Evolutionary conservation across 2,888 invertebrate species (phyloP).

Genomic region (Carterocephalus palaemon): DNA sequence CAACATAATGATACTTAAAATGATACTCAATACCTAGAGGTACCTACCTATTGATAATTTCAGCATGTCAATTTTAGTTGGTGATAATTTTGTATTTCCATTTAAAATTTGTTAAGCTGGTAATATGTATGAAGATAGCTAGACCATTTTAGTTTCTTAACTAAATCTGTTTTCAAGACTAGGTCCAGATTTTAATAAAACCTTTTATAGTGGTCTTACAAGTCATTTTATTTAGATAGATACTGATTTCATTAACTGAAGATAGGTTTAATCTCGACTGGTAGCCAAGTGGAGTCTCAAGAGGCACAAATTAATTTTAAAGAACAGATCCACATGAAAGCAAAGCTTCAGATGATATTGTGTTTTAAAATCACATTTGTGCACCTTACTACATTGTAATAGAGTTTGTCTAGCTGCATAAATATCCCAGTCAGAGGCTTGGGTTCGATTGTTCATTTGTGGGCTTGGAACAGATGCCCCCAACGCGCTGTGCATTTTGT

Average conservation of each 20-base stretch:
- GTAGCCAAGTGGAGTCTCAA: constrained; percentile 57
- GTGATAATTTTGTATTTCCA: no score
- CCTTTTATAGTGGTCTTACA: constrained; percentile 16
- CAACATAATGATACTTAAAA: constrained; percentile 3
- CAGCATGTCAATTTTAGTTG: no score
- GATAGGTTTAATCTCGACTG: constrained; percentile 64
- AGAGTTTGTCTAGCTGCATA: constrained; percentile 29
- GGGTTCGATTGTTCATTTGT: constrained; percentile 48
- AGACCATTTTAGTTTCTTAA: no score
- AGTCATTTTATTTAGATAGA: constrained; percentile 45
- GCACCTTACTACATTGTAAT: constrained; percentile 32
- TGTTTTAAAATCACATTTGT: constrained; percentile 32
- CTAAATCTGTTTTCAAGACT: no score
- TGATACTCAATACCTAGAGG: no score
- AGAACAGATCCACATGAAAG: constrained; percentile 61
- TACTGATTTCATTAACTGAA: constrained; percentile 60
- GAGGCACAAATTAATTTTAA: constrained; percentile 72
- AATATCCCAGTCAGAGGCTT: constrained; percentile 33
- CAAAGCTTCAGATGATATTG: constrained; percentile 26
- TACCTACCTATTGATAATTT: no score
- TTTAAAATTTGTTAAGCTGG: no score
- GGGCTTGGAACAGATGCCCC: constrained; percentile 69
- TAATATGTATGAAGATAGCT: no score
- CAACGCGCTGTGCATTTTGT: constrained; percentile 55
- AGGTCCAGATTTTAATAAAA: constrained; percentile 12